Evolutionary conservation across 2,113 vertebrate species (phyloP).

Genomic region (Poeciliopsis turrubarensis): DNA sequence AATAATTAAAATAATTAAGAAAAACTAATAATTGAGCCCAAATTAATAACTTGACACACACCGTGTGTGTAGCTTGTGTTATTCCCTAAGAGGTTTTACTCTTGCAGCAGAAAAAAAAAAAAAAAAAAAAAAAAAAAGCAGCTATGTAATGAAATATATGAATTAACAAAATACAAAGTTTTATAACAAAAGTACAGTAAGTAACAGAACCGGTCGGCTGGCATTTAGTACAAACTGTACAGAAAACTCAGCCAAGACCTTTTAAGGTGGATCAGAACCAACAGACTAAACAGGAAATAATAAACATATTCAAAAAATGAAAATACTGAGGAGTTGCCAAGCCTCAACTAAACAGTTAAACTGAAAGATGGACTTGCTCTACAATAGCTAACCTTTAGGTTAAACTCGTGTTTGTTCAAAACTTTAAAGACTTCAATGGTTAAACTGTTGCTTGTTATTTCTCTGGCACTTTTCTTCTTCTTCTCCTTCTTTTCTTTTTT

Average conservation of each 20-base stretch:
- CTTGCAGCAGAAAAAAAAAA: background rate
- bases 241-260: background rate
- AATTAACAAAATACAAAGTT: too few species aligned
- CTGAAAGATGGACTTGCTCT: too few species aligned
- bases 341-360: background rate
- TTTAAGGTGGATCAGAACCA: background rate
- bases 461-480: conserved; percentile 26
- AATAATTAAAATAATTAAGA: background rate
- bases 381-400: too few species aligned
- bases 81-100: too few species aligned
- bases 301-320: too few species aligned
- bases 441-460: conserved; percentile 43
- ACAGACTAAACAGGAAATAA: background rate
- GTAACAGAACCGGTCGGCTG: background rate
- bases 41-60: background rate
- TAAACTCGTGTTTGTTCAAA: background rate
- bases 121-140: background rate
- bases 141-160: background rate
- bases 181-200: too few species aligned
- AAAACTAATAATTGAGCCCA: background rate
- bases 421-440: background rate
- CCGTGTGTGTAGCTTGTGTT: background rate
- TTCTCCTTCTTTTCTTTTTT: too few species aligned
- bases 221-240: background rate
- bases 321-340: background rate